A percentile compares a stretch with the other conserved stretches of the same genome.
Evolutionary conservation across 2,888 invertebrate species (phyloP).

Genomic region (Sarcophaga variegata): DNA sequence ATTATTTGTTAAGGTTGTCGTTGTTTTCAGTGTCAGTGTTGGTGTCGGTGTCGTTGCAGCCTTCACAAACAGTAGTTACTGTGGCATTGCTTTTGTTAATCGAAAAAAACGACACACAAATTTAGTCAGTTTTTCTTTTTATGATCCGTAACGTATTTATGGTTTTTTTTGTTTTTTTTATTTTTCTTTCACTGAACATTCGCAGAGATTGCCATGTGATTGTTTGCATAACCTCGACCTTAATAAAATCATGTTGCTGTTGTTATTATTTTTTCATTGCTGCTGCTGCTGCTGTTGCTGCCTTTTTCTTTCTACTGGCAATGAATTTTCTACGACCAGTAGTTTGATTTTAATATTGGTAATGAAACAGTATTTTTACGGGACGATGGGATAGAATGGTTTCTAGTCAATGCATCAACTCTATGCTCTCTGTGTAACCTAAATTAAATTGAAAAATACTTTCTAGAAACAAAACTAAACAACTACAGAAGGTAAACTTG

Average conservation of each 20-base stretch:
- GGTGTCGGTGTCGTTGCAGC: slow-evolving; percentile 1
- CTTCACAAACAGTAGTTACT: slow-evolving; percentile 59
- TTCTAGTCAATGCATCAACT: neutral
- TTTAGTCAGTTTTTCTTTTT: slow-evolving; percentile 62
- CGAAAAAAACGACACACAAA: slow-evolving; percentile 60
- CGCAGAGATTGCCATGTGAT: slow-evolving; percentile 71
- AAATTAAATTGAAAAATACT: too few species aligned
- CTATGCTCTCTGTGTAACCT: too few species aligned
- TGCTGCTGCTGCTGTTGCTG: slow-evolving; percentile 39
- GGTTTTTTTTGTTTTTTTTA: slow-evolving; percentile 68
- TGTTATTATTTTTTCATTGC: slow-evolving; percentile 43
- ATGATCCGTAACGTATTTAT: slow-evolving; percentile 63
- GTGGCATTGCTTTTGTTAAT: neutral
- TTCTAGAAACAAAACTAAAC: too few species aligned
- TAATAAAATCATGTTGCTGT: slow-evolving; percentile 77
- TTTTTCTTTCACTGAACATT: slow-evolving; percentile 49
- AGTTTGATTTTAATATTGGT: slow-evolving; percentile 48
- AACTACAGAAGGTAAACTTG: too few species aligned
- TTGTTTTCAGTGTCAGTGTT: neutral
- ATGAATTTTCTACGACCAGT: slow-evolving; percentile 45
- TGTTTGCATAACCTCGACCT: slow-evolving; percentile 80
- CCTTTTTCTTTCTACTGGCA: neutral
- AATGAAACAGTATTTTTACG: slow-evolving; percentile 48
- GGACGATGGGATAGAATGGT: neutral
- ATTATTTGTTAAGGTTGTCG: slow-evolving; percentile 62